Base-by-base conservation (phyloP, 2,888 invertebrate species). In the Drosophila meridionalis region DNA sequence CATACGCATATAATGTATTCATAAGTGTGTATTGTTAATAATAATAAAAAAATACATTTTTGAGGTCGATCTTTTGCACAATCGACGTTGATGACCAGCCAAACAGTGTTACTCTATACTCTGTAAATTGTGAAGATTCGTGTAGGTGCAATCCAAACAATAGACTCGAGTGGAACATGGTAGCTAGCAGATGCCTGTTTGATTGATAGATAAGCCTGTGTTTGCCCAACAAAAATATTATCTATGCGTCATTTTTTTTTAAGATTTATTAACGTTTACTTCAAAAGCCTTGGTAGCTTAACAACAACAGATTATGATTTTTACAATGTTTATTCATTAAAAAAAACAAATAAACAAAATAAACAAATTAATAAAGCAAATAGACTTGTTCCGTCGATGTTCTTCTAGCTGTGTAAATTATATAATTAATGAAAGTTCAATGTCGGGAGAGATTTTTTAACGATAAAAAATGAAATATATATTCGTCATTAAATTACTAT, bases 31-130 rank as follows among this genome's bases (percentile, higher is more conserved):
- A 55, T 73, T 63, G 78, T 83, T 76, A 86, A 88, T 76, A 80
- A 87, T 11, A 2, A 78, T 73, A 82, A 74, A 80, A 83, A 76
- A 80, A 68, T 63, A 30, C 58, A 67, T 53, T 70, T 85, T 80
- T 78, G 47, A 80, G 78, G 81, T 83, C 83, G 70, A 30, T 47
- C 55, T 71, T 80, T 84, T 76, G 78, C 83, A 78, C 83, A 84
- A 80, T 85, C 66, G n/a, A 40, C 34, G 36, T n/a, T 64, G 70
- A 50, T 58, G 66, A 47, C 38, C 65, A 56, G 32, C 28, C 58
- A 52, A 61, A 65, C 45, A 56, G 36, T 58, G 8, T 1, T 1
- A 59, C 32, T 32, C 11, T 14, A 28, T 9, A 42, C 34, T 28
- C 42, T 8, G 42, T 34, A 26, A 9, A 3, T 20, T 20, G 11